A percentile compares a stretch with the other conserved stretches of the same genome.
Evolutionary conservation across 2,797 vertebrate species (phyloP).

Genomic region (Microctenopoma stevenorrisi): DNA sequence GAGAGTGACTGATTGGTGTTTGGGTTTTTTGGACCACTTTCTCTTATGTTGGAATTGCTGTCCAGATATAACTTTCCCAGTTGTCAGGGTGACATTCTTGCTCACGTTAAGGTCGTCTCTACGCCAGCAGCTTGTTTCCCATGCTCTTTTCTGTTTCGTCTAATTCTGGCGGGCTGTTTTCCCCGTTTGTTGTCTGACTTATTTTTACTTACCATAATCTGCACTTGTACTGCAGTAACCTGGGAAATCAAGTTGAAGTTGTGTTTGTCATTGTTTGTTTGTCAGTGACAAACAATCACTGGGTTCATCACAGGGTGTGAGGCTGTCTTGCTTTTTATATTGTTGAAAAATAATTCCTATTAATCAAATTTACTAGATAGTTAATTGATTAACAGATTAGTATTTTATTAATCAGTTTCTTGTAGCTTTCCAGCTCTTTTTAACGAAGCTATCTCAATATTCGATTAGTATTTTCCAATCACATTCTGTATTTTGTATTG

Average conservation of each 20-base stretch:
- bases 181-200: background rate
- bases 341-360: background rate
- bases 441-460: constrained; percentile 34
- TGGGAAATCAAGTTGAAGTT: background rate
- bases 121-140: constrained; percentile 31
- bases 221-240: background rate
- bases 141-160: constrained; percentile 15
- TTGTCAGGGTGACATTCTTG: constrained; percentile 72
- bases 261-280: background rate
- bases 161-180: background rate
- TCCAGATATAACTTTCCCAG: constrained; percentile 74
- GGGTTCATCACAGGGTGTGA: background rate
- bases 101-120: constrained; percentile 26
- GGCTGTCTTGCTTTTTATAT: background rate
- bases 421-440: background rate
- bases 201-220: background rate
- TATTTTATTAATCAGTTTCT: background rate
- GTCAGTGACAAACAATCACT: background rate
- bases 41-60: constrained; percentile 32
- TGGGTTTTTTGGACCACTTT: constrained; percentile 64
- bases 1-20: constrained; percentile 43
- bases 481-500: constrained; percentile 38
- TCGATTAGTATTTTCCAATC: constrained; percentile 31
- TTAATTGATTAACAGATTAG: background rate
- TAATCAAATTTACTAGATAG: background rate